Evolutionary conservation across 2,888 invertebrate genomes (phyloP).

Genomic region (Lasioglossum calceatum): DNA sequence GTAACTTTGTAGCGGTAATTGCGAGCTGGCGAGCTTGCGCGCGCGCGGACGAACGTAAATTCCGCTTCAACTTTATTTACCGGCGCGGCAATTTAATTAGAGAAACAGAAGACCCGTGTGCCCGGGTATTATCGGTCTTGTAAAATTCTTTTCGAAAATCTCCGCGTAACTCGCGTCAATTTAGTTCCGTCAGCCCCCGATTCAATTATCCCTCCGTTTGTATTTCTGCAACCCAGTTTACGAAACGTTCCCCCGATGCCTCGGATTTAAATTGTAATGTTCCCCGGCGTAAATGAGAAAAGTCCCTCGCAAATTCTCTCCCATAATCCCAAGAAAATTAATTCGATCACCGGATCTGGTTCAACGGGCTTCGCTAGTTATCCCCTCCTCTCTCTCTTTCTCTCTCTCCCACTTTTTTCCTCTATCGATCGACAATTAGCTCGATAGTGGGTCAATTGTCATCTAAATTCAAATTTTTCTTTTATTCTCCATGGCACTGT

Average conservation of each 20-base stretch:
- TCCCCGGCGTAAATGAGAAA: constrained; percentile 10
- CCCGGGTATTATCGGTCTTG: constrained; percentile 37
- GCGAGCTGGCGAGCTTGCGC: constrained; percentile 5
- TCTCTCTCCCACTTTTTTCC: not conserved
- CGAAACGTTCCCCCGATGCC: not conserved
- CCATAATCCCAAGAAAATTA: not conserved
- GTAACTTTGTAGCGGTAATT: constrained; percentile 50
- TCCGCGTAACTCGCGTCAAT: constrained; percentile 15
- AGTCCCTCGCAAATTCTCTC: not conserved
- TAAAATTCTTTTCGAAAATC: constrained; percentile 16
- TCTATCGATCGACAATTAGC: not conserved
- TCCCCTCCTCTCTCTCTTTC: not conserved
- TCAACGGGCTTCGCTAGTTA: not conserved
- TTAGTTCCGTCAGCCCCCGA: constrained; percentile 6
- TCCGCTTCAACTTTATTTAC: constrained; percentile 49
- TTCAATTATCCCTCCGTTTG: constrained; percentile 17
- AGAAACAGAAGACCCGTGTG: constrained; percentile 30
- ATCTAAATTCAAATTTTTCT: not conserved
- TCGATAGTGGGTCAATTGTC: not conserved
- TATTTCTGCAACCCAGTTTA: not conserved
- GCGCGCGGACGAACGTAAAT: constrained; percentile 37
- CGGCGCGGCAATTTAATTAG: constrained; percentile 49
- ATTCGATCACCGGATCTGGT: not conserved
- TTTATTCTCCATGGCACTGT: not conserved
- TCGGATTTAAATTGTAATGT: constrained; percentile 6